Evolutionary conservation across 2,113 vertebrate species (phyloP).

Genomic region (Cricetomys ansorgei): DNA sequence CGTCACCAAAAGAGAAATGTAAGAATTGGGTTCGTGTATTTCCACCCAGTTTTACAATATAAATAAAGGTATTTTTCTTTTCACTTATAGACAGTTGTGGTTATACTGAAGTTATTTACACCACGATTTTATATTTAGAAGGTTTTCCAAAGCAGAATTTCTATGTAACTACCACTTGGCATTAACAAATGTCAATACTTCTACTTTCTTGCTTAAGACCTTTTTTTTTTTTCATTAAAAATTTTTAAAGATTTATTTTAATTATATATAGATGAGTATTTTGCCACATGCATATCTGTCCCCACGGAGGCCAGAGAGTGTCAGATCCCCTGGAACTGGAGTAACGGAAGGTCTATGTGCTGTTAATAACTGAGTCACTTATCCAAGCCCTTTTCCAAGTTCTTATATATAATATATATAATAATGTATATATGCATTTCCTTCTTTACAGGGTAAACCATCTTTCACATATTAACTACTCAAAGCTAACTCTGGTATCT

Average conservation of each 20-base stretch:
- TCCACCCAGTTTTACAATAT: background rate
- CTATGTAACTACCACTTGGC: background rate
- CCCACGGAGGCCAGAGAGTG: background rate
- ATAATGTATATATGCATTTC: too few relatives aligned
- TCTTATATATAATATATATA: background rate
- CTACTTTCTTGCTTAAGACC: background rate
- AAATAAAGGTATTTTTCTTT: background rate
- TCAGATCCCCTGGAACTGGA: background rate
- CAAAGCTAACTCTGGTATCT: background rate
- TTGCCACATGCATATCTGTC: background rate
- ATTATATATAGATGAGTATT: background rate
- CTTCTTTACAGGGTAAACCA: background rate
- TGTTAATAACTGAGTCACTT: background rate
- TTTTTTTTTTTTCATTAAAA: background rate
- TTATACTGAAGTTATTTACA: background rate
- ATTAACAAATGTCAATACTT: background rate
- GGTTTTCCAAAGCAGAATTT: background rate
- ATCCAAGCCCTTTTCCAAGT: background rate
- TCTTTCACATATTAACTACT: background rate
- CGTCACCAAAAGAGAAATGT: background rate
- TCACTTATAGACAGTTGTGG: background rate
- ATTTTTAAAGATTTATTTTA: background rate
- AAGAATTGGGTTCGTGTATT: background rate
- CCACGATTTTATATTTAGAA: background rate
- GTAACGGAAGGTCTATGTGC: background rate